Base-by-base conservation (phyloP, 1,140 invertebrate species). In the Mya arenaria region DNA sequence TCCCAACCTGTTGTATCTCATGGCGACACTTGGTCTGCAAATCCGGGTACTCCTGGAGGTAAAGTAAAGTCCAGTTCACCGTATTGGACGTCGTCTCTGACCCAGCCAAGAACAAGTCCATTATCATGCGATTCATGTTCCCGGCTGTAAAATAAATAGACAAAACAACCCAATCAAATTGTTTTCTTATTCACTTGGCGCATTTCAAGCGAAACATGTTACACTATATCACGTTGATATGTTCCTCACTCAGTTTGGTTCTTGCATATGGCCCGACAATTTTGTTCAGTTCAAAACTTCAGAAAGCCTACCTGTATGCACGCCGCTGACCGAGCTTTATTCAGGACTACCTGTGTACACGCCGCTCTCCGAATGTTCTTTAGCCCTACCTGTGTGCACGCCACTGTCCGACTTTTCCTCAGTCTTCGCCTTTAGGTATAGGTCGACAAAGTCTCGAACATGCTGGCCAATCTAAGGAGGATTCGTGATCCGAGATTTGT, bases 61-160 rank as follows among this genome's bases (percentile, higher is more conserved):
- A 96, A 4, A 98, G 92, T 15, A 98, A 91, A 85, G 97, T 96
- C 98, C 98, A 99, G 34, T 96, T 94, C 15, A 98, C 89, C 0
- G 97, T 97, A 0, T 96, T 95, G 30, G 97, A 92, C 0, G 97
- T 96, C 0, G 97, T 98, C 88, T 98, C 97, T 17, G 96, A 94
- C 0, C 97, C 97, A 34, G 97, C 97, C 0, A 97, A 96, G 88
- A 97, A 97, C 73, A 98, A 93, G 92, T 98, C 97, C 15, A 58
- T 36, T 17, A 87, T 87, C 4, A 84, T 30, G n/a, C 58, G 62
- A 30, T 17, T 36, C 15, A 89, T n/a, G 15, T 86, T 77, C 23
- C 39, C 32, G 48, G 63, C 81, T 86, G 71, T 32, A 39, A 86
- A 84, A 17, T 15, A 41, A 17, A 39, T 3, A 48, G n/a, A 48